Base-by-base conservation (phyloP, 2,797 vertebrate genomes). In the Antennarius maculatus region DNA sequence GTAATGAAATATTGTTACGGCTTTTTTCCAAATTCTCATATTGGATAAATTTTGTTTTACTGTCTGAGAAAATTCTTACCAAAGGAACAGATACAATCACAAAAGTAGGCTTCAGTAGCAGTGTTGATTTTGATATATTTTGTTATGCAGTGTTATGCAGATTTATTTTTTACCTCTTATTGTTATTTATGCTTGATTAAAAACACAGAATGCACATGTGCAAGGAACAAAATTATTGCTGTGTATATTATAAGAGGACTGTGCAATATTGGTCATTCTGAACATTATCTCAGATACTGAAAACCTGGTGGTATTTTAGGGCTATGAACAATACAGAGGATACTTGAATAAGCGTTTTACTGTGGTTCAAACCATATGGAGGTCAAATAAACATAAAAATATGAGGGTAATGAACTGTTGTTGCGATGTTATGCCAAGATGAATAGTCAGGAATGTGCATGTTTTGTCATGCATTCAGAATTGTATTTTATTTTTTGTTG, bases 71-170 rank as follows among this genome's bases (percentile, higher is more conserved):
- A 66, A 63, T 63, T 74, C 41, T 54, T 76, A 87, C 87, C 88
- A 89, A 91, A 91, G 88, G 77, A 86, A 77, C 71, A 52, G 63
- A 69, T 49, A 50, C 54, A 77, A 52, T 68, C 71, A 64, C 62
- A 67, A 47, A 49, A 39, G 75, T 77, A 54, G 69, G 71, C 54
- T 66, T 54, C 70, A 71, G 85, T 85, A 89, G 81, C 81, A 80
- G 59, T 71, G 43, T 59, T 66, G 66, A 69, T 55, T 81, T 74
- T 74, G 31, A 69, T 71, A 45, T 63, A n/a, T 29, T 78, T 72
- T 86, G 81, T 86, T 59, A 79, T 89, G 82, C 68, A 70, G 87
- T 86, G 84, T 84, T 77, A 78, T 77, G 74, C 85, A 62, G 31
- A 81, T 77, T 34, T 43, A 2, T 43, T 43, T 43, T 88, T 88